phyloP scores from a whole-genome alignment of 1,140 invertebrate genomes.

The Drosophila neocordata region DNA sequence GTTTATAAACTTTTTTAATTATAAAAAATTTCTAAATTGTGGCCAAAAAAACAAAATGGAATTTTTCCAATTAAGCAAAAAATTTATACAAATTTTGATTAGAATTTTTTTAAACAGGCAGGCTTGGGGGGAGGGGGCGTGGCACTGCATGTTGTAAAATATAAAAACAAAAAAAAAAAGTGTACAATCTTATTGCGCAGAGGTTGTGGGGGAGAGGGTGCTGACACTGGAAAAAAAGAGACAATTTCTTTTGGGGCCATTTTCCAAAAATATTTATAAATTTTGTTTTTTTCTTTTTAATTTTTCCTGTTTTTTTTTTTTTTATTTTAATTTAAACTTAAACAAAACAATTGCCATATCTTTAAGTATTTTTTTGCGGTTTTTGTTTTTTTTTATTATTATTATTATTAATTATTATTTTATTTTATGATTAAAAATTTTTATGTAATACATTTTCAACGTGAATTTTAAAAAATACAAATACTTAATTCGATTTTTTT shows the following conservation, averaged over 20 bases:
- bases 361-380: slow-evolving; percentile 21
- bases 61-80: background rate
- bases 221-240: slow-evolving; percentile 49
- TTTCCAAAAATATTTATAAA: slow-evolving; percentile 8
- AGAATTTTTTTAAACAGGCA: slow-evolving; percentile 27
- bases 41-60: slow-evolving; percentile 50
- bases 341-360: slow-evolving; percentile 74
- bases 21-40: slow-evolving; percentile 29
- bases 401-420: slow-evolving; percentile 48
- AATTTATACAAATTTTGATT: slow-evolving; percentile 41
- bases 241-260: slow-evolving; percentile 42
- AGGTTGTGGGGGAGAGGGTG: background rate
- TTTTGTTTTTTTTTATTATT: slow-evolving; percentile 51
- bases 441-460: slow-evolving; percentile 80
- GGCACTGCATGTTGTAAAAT: slow-evolving; percentile 1
- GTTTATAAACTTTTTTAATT: slow-evolving; percentile 36
- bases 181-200: slow-evolving; percentile 80
- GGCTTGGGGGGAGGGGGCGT: background rate
- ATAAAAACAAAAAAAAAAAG: slow-evolving; percentile 76
- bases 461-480: slow-evolving; percentile 72
- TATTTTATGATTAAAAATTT: slow-evolving; percentile 48
- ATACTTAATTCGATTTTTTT: slow-evolving; percentile 64
- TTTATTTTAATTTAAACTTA: slow-evolving; percentile 70
- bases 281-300: slow-evolving; percentile 32
- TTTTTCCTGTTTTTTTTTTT: slow-evolving; percentile 27